Conservation (phyloP, 2,888 invertebrate genomes). For the Auanema sp. region DNA sequence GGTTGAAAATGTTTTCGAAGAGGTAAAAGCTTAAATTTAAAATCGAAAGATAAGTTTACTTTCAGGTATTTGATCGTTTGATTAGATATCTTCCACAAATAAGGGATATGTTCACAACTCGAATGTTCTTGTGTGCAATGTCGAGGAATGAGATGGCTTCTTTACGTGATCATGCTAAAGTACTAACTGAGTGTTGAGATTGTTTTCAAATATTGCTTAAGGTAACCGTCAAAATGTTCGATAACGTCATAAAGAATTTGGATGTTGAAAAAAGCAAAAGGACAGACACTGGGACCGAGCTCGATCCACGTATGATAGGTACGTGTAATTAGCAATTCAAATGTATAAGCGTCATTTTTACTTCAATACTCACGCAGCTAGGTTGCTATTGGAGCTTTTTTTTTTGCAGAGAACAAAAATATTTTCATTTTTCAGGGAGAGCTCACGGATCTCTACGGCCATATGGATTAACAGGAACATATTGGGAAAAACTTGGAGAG, state of each 20-base stretch:
- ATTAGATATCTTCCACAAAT: constrained; percentile 51
- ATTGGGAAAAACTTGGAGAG: constrained; percentile 63
- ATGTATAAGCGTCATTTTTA: not conserved
- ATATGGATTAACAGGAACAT: constrained; percentile 56
- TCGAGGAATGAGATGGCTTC: constrained; percentile 52
- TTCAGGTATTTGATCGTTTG: constrained; percentile 53
- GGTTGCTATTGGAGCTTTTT: not conserved
- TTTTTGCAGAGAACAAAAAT: too few species aligned
- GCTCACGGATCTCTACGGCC: constrained; percentile 58
- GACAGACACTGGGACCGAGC: constrained; percentile 55
- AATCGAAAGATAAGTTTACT: constrained; percentile 16
- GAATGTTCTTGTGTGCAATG: constrained; percentile 62
- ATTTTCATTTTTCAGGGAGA: constrained; percentile 37
- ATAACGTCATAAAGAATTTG: constrained; percentile 58
- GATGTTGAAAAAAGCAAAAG: constrained; percentile 55
- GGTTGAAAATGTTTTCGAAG: constrained; percentile 62
- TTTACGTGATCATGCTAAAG: constrained; percentile 56
- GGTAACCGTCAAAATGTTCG: constrained; percentile 57
- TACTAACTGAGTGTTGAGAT: constrained; percentile 12
- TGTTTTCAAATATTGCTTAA: constrained; percentile 2
- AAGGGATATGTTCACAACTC: constrained; percentile 61
- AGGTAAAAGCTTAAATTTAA: constrained; percentile 34
- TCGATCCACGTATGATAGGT: constrained; percentile 55
- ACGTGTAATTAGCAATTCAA: not conserved
- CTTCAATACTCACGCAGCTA: not conserved